phyloP scores from a whole-genome alignment of 1,140 invertebrate genomes.

The Drosophila novamexicana region DNA sequence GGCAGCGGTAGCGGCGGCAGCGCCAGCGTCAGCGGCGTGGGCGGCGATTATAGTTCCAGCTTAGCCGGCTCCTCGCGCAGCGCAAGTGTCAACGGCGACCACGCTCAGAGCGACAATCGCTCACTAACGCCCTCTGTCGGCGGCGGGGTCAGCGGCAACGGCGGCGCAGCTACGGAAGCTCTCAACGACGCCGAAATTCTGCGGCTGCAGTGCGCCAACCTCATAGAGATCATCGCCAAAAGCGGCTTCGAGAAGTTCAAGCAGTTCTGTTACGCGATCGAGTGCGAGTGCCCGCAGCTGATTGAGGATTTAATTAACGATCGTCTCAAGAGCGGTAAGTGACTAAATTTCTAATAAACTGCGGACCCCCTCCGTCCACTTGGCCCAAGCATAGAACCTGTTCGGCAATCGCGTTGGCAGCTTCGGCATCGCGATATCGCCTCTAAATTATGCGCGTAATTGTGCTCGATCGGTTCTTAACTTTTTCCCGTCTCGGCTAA shows the following conservation, averaged over 20 bases:
- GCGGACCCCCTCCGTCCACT: not conserved
- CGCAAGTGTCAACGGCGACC: constrained; percentile 77
- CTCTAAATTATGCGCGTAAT: constrained; percentile 78
- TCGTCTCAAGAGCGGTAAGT: constrained; percentile 84
- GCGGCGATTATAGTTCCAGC: constrained; percentile 58
- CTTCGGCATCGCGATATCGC: constrained; percentile 59
- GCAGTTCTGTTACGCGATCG: constrained; percentile 86
- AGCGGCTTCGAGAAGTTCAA: constrained; percentile 86
- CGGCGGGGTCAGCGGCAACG: constrained; percentile 2
- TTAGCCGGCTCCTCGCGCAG: constrained; percentile 67
- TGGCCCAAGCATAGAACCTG: constrained; percentile 45
- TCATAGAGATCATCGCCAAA: constrained; percentile 85
- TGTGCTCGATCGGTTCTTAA: constrained; percentile 68
- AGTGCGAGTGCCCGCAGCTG: constrained; percentile 86
- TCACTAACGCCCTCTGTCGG: constrained; percentile 75
- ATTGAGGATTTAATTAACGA: constrained; percentile 85
- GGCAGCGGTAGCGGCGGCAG: constrained; percentile 62
- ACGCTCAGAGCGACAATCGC: constrained; percentile 72
- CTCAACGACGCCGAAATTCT: constrained; percentile 76
- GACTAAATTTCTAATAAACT: constrained; percentile 14
- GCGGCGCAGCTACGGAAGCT: constrained; percentile 24
- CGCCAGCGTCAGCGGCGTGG: constrained; percentile 54
- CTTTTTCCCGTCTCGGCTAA: constrained; percentile 67
- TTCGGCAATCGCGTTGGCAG: constrained; percentile 56
- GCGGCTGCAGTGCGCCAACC: constrained; percentile 77